Base-by-base conservation (phyloP, 2,888 invertebrate genomes). In the Drosophila vallismaia region DNA sequence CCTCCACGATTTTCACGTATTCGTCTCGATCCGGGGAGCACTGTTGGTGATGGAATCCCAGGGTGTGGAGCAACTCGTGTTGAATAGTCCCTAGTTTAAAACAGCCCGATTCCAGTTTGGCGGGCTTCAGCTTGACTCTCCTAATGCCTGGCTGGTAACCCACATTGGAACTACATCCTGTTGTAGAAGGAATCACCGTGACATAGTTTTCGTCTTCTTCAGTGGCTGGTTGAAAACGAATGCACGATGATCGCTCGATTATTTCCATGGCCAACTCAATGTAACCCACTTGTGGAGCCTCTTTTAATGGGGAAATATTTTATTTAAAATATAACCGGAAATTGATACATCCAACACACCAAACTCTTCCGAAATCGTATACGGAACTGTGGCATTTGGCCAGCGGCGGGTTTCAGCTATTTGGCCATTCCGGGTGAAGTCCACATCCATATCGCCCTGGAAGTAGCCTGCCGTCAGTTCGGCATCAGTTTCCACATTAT, bases 31-130 rank as follows among this genome's bases (percentile, higher is more conserved):
- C 95, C 0, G 93, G 93, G 0, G 96, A 93, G 81, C 95, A 95
- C 88, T 96, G 96, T 82, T 96, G 96, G 89, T 96, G 96, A 88
- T 95, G 92, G 89, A 96, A 96, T 0, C 96, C 96, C 7, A 95
- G 81, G 0, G 94, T 94, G 84, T 96, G 96, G 90, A 96, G 93
- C 52, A 96, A 90, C 88, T 96, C 96, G 79, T 96, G 96, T n/a
- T 95, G 91, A 0, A 95, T 93, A 0, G 95, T 95, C 3, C 88
- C 91, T 36, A 87, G 29, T 5, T 59, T 74, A 12, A 91, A 91
- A 59, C 91, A 91, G 0, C 90, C 90, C 0, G 7, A 31, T 3
- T 86, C 86, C 42, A 89, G 44, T 0, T 36, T 24, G 31, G 56
- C 74, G 0, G 76, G 66, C 29, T 78, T 74, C 4, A 90, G 63